Conservation (phyloP, 2,797 vertebrate species). For the Pangasius sanitwongsei region DNA sequence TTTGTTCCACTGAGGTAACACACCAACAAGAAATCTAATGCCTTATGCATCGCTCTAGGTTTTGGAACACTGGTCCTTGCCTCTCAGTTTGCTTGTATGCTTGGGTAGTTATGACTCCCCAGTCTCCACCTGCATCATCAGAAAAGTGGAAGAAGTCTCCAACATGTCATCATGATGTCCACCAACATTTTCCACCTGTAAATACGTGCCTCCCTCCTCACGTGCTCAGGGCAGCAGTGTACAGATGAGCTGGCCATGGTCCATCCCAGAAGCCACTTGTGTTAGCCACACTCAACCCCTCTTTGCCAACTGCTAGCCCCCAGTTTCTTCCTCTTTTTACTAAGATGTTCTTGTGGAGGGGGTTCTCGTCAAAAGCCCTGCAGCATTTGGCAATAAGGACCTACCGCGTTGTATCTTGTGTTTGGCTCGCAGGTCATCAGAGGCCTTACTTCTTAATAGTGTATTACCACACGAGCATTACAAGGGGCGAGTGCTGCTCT, state of each 20-base stretch:
- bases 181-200: conserved; percentile 43
- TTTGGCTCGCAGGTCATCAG: conserved; percentile 67
- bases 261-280: conserved; percentile 51
- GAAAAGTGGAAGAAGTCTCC: conserved; percentile 24
- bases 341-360: conserved; percentile 16
- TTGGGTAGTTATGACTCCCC: background rate
- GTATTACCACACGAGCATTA: conserved; percentile 44
- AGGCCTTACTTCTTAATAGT: conserved; percentile 68
- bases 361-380: conserved; percentile 25
- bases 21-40: conserved; percentile 61
- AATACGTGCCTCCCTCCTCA: conserved; percentile 59
- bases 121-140: conserved; percentile 11
- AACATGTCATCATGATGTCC: conserved; percentile 18
- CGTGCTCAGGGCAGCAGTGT: conserved; percentile 71
- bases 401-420: conserved; percentile 21
- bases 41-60: conserved; percentile 70
- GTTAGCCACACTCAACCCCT: conserved; percentile 29
- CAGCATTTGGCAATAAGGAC: conserved; percentile 58
- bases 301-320: conserved; percentile 31
- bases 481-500: conserved; percentile 17
- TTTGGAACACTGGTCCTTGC: conserved; percentile 17
- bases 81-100: conserved; percentile 37
- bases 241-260: conserved; percentile 55
- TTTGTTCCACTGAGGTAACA: conserved; percentile 29
- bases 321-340: conserved; percentile 21